Conservation (phyloP, 2,113 vertebrate species). For the Sturnira hondurensis region DNA sequence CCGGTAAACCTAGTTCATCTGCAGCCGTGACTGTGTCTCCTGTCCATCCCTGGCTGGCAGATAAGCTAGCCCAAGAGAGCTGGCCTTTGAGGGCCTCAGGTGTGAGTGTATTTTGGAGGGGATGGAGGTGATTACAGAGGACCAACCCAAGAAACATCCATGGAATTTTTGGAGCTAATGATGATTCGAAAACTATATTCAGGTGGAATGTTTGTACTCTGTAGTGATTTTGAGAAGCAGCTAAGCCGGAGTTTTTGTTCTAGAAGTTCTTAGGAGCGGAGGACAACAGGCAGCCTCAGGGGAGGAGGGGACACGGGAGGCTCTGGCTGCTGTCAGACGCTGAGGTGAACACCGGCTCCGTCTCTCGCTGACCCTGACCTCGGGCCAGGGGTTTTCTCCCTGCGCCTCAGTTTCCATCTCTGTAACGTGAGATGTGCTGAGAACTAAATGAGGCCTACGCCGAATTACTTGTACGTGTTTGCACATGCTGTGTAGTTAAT, state of each 20-base stretch:
- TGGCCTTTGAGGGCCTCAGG: background rate
- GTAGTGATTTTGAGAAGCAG: background rate
- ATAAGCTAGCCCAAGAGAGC: background rate
- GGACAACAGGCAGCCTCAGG: fast-evolving
- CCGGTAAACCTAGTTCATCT: background rate
- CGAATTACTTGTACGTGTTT: fast-evolving
- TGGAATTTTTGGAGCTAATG: background rate
- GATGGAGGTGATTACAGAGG: background rate
- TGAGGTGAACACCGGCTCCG: background rate
- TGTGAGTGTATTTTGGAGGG: background rate
- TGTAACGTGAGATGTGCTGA: background rate
- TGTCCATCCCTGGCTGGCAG: background rate
- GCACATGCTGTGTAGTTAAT: fast-evolving
- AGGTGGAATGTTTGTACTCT: background rate
- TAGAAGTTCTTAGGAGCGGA: background rate
- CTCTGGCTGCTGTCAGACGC: fast-evolving
- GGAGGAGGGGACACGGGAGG: fast-evolving
- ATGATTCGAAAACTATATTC: background rate
- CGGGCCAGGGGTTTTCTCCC: background rate
- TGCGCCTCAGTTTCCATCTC: background rate
- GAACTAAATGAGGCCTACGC: background rate
- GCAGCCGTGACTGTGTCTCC: background rate
- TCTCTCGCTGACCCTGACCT: background rate
- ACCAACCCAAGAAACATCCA: background rate
- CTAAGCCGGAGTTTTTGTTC: background rate